phyloP scores from a whole-genome alignment of 2,888 invertebrate genomes.

The Aspidiotus rigidus region DNA sequence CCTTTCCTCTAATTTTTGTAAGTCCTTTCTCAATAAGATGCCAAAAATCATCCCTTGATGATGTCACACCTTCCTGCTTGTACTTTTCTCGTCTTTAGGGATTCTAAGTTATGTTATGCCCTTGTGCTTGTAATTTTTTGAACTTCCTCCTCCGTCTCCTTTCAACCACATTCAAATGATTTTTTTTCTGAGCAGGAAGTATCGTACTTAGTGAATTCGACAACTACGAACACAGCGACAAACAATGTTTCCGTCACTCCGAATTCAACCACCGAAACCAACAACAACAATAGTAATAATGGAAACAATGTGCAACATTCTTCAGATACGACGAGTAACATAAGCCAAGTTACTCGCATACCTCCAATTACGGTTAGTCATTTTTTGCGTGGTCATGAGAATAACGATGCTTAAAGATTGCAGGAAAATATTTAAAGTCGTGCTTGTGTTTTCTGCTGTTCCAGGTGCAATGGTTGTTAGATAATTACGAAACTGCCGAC shows the following conservation, averaged over 20 bases:
- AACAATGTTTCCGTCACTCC: slow-evolving; percentile 30
- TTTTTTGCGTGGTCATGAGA: not conserved
- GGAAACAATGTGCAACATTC: slow-evolving; percentile 38
- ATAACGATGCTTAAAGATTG: no score
- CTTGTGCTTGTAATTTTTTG: no score
- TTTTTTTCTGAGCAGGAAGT: slow-evolving; percentile 37
- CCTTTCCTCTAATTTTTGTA: no score
- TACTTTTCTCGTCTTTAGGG: no score
- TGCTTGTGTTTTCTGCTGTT: no score
- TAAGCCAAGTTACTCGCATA: slow-evolving; percentile 63
- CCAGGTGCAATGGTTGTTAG: slow-evolving; percentile 86
- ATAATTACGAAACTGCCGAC: slow-evolving; percentile 97
- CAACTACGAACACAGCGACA: slow-evolving; percentile 20
- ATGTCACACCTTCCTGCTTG: no score
- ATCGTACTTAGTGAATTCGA: slow-evolving; percentile 39
- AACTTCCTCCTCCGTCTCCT: no score
- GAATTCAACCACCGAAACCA: slow-evolving; percentile 27
- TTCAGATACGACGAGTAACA: slow-evolving; percentile 36
- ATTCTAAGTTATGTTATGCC: no score
- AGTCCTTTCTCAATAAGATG: no score
- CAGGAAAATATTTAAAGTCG: not conserved
- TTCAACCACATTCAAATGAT: no score
- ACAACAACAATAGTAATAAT: slow-evolving; percentile 42
- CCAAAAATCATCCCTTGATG: no score
- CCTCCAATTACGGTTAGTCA: slow-evolving; percentile 83